phyloP scores from a whole-genome alignment of 2,797 vertebrate genomes.

The Simalia tracyae region DNA sequence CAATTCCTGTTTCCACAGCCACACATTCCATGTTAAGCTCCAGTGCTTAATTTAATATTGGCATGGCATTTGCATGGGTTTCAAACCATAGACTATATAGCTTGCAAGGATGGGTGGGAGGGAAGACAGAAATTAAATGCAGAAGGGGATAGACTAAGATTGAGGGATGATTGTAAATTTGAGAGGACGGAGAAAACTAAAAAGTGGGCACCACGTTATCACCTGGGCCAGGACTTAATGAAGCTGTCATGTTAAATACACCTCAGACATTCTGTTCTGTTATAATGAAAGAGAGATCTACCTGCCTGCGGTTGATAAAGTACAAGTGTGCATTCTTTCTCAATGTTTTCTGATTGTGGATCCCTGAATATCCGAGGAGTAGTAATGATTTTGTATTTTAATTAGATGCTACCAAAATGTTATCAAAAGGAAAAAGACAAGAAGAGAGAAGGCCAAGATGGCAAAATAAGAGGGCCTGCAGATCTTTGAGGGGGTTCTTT shows the following conservation, averaged over 20 bases:
- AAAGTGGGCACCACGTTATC: constrained; percentile 56
- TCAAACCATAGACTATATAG: constrained; percentile 60
- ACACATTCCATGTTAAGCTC: constrained; percentile 69
- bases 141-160: constrained; percentile 64
- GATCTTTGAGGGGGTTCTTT: no score
- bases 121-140: constrained; percentile 57
- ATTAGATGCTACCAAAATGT: constrained; percentile 65
- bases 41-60: constrained; percentile 75
- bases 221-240: constrained; percentile 64
- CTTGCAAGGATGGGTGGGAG: constrained; percentile 1
- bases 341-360: constrained; percentile 59
- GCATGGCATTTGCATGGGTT: constrained; percentile 61
- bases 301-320: constrained; percentile 56
- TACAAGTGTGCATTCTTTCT: constrained; percentile 65
- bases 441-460: constrained; percentile 54
- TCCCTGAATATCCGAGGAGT: constrained; percentile 61
- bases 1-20: constrained; percentile 70
- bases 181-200: constrained; percentile 66
- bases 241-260: constrained; percentile 45
- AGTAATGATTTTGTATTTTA: constrained; percentile 63
- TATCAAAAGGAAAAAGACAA: constrained; percentile 64
- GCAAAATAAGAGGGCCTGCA: constrained; percentile 40
- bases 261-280: constrained; percentile 53
- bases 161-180: constrained; percentile 60
- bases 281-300: constrained; percentile 53